Conservation (phyloP, 2,888 invertebrate genomes). For the Orthosia gracilis region DNA sequence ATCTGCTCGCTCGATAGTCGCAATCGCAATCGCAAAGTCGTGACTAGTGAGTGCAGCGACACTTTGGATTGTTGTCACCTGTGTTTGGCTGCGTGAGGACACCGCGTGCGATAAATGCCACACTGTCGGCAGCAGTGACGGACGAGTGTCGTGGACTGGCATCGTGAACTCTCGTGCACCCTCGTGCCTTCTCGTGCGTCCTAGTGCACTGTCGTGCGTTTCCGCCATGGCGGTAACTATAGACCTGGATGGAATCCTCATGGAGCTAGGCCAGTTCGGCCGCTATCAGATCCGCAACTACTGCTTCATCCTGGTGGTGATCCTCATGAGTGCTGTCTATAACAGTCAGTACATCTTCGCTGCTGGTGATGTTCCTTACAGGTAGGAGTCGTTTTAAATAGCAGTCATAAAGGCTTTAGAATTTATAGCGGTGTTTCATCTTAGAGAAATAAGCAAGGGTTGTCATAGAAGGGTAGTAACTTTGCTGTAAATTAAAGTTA, state of each 20-base stretch:
- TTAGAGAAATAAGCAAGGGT: too few relatives aligned
- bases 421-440: not conserved
- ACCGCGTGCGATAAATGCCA: conserved; percentile 43
- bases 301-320: conserved; percentile 83
- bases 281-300: conserved; percentile 85
- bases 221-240: conserved; percentile 48
- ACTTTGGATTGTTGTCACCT: conserved; percentile 16
- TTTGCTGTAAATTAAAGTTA: not conserved
- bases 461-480: not conserved
- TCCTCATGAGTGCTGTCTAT: conserved; percentile 86
- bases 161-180: not conserved
- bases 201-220: conserved; percentile 1
- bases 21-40: not conserved
- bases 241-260: conserved; percentile 75
- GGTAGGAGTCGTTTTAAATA: conserved; percentile 32
- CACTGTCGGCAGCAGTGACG: conserved; percentile 26
- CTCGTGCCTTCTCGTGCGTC: conserved; percentile 4
- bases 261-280: conserved; percentile 86
- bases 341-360: conserved; percentile 89
- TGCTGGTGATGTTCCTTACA: conserved; percentile 82
- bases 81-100: conserved; percentile 33
- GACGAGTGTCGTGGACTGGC: conserved; percentile 42
- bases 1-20: conserved; percentile 16
- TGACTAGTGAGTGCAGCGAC: conserved; percentile 27
- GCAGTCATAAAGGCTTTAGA: not conserved